Evolutionary conservation across 2,113 vertebrate species (phyloP), one percentile per base, ranked within the genome.

Genomic region (Pristiophorus japonicus): DNA sequence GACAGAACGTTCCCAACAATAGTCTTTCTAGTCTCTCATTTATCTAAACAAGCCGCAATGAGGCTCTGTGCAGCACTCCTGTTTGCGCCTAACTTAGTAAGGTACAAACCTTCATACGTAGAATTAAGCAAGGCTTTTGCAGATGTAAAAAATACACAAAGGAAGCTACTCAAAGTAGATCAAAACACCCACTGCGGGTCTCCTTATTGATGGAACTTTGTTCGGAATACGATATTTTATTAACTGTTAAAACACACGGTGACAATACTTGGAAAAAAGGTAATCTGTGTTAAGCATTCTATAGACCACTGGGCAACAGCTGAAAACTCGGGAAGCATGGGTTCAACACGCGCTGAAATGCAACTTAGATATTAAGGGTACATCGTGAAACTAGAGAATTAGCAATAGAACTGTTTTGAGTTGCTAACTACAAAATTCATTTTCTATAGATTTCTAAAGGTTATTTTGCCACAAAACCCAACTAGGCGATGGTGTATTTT

Each of bases 1-100:
- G 66, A 59, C 55, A 88, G 62, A 95, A 95, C 59, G 70, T 67
- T 30, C 78, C 42, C 95, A 96, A 95, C 95, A 96, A 95, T 96
- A 70, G 95, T 90, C 78, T 47, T 67, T 94, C 85, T 81, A 65
- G 55, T 55, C 94, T 93, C 95, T 95, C 87, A 96, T 51, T 70
- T 81, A 67, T 81, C 75, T 75, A 47, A 93, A 55, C 78, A 42
- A 22, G 38, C 8, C 93, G 91, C 93, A 70, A 45, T 1, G 27
- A 67, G 62, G 6, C 42, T 94, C 65, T 94, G 42, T 24, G 22
- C 66, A 70, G 45, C 24, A 94, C 45, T 12, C 93, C 42, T 47
- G 45, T 94, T 70, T 94, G 45, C 8, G 38, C 66, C 87, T 34
- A 42, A 47, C 63, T 38, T 55, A 91, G 38, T 42, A 34, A 51